Base-by-base conservation (phyloP, 2,797 vertebrate genomes). In the Apogon talboti region DNA sequence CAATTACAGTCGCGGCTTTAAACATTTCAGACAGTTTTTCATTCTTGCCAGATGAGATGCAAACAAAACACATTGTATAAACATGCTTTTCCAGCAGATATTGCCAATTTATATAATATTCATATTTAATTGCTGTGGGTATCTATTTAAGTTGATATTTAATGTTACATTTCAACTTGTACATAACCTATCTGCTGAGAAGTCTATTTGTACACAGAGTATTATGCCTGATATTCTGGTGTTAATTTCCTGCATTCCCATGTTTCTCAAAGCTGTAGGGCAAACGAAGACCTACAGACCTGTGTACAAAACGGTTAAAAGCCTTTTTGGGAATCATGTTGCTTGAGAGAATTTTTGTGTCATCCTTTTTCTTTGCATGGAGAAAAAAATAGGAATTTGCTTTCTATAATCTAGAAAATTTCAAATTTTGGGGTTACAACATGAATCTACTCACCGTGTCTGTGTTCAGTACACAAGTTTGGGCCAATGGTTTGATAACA, bases 71-170 rank as follows among this genome's bases (percentile, higher is more conserved):
- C 47, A 41, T n/a, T 21, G 3, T 35, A 38, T 14, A 47, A 59
- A 69, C 41, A 28, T 52, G 38, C 61, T 68, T 79, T 83, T 54
- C 49, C 47, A 68, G 38, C 43, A 46, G 45, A 76, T 74, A 73
- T 77, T 59, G 54, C 69, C 53, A 90, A 87, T 90, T 85, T 89
- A 90, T 87, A 77, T 72, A 51, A 50, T 30, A 57, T 60, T 53
- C 51, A 42, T 84, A 82, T 85, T 84, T 79, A 84, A n/a, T 87
- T 75, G 68, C 62, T 66, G 73, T 81, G 74, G 72, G 72, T 53
- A 68, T 74, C 54, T 84, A 85, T 87, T 84, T 79, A 80, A 82
- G 66, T 76, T 62, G 66, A 46, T 90, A 85, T 90, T 89, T 89
- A 88, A 88, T 76, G 56, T 76, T 55, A 63, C 66, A 38, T 52